Conservation (phyloP, 2,113 vertebrate species). For the Varanus salvator region DNA sequence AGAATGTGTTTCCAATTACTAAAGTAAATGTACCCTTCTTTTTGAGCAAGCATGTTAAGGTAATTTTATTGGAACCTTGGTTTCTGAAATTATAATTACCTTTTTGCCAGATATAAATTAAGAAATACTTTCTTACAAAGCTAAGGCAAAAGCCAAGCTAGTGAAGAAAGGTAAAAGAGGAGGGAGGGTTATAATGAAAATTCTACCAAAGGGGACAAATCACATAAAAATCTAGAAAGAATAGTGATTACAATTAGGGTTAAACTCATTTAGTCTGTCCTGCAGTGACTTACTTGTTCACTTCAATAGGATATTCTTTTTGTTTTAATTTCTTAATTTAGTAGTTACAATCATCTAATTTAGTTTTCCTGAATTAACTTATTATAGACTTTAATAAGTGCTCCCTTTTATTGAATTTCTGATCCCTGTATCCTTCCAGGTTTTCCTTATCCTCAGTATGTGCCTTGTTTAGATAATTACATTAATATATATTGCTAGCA, state of each 20-base stretch:
- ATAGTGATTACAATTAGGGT: conserved; percentile 2
- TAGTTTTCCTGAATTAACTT: conserved; percentile 63
- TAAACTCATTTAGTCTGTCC: neutral
- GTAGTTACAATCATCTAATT: conserved; percentile 56
- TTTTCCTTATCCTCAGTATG: conserved; percentile 55
- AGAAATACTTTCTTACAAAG: fast-evolving
- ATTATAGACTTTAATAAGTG: conserved; percentile 51
- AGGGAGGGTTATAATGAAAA: neutral
- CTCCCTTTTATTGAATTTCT: conserved; percentile 58
- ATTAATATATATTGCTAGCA: conserved; percentile 80
- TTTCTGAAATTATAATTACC: conserved; percentile 24
- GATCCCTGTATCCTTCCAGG: conserved; percentile 40
- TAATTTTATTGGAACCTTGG: conserved; percentile 4
- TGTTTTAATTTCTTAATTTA: conserved; percentile 39
- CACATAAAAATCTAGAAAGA: neutral
- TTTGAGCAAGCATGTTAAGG: neutral
- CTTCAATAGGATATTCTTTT: conserved; percentile 48
- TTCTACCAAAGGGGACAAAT: neutral
- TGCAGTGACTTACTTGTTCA: conserved; percentile 20
- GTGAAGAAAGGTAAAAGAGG: neutral
- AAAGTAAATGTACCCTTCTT: neutral
- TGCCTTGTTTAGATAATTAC: conserved; percentile 70
- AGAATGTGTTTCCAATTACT: neutral
- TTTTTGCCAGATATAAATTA: neutral
- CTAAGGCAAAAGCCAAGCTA: neutral